Evolutionary conservation across 2,113 vertebrate genomes (phyloP), one percentile per base, ranked within the genome.

Genomic region (Bostrychus sinensis): DNA sequence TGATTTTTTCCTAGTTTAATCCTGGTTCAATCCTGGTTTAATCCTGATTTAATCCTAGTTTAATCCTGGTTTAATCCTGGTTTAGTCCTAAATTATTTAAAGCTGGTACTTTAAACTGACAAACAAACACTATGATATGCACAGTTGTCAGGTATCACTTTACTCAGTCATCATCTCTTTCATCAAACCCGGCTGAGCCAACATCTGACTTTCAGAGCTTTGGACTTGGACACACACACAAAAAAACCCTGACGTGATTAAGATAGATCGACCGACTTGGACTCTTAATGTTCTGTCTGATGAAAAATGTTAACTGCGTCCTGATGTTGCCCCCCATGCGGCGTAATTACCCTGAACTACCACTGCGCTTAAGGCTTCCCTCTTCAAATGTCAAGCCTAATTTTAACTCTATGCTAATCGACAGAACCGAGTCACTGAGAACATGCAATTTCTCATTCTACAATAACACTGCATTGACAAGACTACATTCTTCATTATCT

Each of bases 291-390:
- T 86, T 70, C 72, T 78, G 80, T 77, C 80, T 56, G 56, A 84
- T 89, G 83, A 90, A 89, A 91, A 88, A 88, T 89, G 88, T 88
- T 90, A 91, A 91, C 73, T 88, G 84, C 84, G 85, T 89, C 90
- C 90, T 81, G 72, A 91, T 91, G 90, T 87, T 32, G 48, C 60
- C 77, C 41, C 62, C 66, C 41, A 45, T 54, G 62, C 51, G 30
- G 69, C 4, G 56, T 62, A 82, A 88, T 89, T 87, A 85, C 54
- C 8, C 53, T 63, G 54, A 87, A 88, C 82, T 82, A 88, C 77
- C 68, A 67, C 36, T 66, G 56, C 65, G 67, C 59, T 82, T 73
- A 69, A 72, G 70, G 28, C 36, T 74, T 48, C 61, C 68, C 32
- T 67, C 50, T 66, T 36, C 45, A 77, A 80, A 80, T 66, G 43